Percentiles rank a stretch among this genome's conserved stretches.
Conservation (phyloP, 2,113 vertebrate genomes). For the Donacobius atricapilla region DNA sequence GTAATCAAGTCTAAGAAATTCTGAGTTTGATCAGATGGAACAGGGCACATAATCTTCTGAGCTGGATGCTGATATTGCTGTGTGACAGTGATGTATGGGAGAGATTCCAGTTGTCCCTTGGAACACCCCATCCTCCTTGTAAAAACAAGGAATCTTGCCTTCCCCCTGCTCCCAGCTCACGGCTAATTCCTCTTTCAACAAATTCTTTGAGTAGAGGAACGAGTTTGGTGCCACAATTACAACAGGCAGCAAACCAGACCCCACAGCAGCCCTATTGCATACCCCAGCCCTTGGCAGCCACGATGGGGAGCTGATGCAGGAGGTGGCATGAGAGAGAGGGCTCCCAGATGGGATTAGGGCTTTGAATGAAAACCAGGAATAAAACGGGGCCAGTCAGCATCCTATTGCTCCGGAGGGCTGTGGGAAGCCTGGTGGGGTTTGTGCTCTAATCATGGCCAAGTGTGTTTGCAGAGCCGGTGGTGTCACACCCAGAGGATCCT, state of each 20-base stretch:
- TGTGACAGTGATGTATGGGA: slow-evolving; percentile 25
- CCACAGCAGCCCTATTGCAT: neutral
- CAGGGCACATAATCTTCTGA: neutral
- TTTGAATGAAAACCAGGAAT: neutral
- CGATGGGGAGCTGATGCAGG: neutral
- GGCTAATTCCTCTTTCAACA: neutral
- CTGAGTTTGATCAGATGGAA: slow-evolving; percentile 15
- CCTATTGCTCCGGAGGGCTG: neutral
- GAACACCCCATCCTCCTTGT: neutral
- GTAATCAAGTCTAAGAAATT: slow-evolving; percentile 11
- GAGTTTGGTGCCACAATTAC: neutral
- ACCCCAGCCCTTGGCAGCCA: too few species aligned
- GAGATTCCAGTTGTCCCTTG: neutral
- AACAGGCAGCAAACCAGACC: neutral
- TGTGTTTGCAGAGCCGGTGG: neutral
- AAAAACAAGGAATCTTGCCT: neutral
- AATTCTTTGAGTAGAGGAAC: neutral
- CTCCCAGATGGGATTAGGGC: neutral
- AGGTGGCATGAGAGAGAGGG: neutral
- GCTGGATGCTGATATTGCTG: neutral
- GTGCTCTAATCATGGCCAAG: neutral
- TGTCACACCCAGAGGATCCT: neutral
- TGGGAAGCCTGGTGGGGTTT: neutral
- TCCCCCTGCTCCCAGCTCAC: neutral
- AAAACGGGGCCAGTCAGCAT: neutral